Base-by-base conservation (phyloP, 2,113 vertebrate genomes). In the Mus musculus region DNA sequence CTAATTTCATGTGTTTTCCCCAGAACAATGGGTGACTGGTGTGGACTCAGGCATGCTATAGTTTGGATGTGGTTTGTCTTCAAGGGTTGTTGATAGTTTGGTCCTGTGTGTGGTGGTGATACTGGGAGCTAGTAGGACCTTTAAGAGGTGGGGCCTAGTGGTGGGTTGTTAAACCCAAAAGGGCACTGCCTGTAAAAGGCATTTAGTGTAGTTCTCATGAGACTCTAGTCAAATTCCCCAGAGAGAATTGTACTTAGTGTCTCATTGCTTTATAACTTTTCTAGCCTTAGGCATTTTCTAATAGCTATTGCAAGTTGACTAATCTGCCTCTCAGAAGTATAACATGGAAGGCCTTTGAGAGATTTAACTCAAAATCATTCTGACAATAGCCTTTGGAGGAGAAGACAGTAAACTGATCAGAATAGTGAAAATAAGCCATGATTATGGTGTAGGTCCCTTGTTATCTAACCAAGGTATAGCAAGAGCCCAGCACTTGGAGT, bases 391-490 rank as follows among this genome's bases (percentile, higher is more conserved):
- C 71, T 63, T 78, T 22, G 9, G n/a, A 81, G 4, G 28, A 88
- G 36, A 65, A 26, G 26, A n/a, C 24, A n/a, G 49, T 39, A 85
- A 39, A 61, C 5, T n/a, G 75, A 59, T 33, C 0, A 11, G 39
- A 39, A 73, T 0, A n/a, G 3, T 30, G 28, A 54, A 61, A n/a
- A 19, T 0, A 5, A 49, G 39, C 49, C 36, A 17, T 2, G 7
- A 11, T 54, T 20, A 7, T 36, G 5, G 16, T 54, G 12, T 7
- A 33, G 88, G 26, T n/a, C 36, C 56, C 16, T 20, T 88, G 24
- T 61, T 12, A 11, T 54, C 4, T 7, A 82, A 26, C 2, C 12
- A 0, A 33, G 73, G 30, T 73, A 30, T 63, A 56, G 39, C 3
- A 24, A 52, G 33, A 67, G 3, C 4, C 16, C 3, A 5, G 0